Conservation (phyloP, 2,888 invertebrate species). For the Hemithea aestivaria region DNA sequence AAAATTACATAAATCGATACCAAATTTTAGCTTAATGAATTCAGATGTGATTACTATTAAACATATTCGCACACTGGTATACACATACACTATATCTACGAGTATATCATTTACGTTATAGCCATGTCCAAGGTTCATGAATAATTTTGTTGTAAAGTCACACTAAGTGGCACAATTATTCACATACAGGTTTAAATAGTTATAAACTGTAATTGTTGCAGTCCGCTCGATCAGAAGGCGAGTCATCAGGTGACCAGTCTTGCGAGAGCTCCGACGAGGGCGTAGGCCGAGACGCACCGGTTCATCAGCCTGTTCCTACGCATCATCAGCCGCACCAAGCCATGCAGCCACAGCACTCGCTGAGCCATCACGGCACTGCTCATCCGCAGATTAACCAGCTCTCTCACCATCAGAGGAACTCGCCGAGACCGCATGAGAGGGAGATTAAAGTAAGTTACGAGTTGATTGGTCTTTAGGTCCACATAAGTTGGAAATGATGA, state of each 20-base stretch:
- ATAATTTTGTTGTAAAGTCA: no score
- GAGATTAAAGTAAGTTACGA: constrained; percentile 54
- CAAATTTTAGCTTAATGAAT: no score
- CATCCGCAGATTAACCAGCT: constrained; percentile 48
- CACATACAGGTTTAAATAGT: no score
- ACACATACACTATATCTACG: no score
- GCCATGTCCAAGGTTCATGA: no score
- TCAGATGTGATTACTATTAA: no score
- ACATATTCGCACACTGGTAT: no score
- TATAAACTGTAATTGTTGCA: constrained; percentile 32
- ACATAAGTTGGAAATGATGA: not conserved
- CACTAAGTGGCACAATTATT: no score
- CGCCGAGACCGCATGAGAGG: constrained; percentile 61
- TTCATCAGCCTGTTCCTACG: constrained; percentile 33
- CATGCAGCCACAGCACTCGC: constrained; percentile 36
- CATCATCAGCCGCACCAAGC: constrained; percentile 29
- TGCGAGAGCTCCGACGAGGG: constrained; percentile 74
- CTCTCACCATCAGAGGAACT: constrained; percentile 57
- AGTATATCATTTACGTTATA: no score
- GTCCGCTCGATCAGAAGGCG: constrained; percentile 72
- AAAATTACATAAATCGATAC: no score
- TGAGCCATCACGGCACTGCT: constrained; percentile 48
- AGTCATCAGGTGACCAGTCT: constrained; percentile 70
- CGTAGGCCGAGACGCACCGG: constrained; percentile 64
- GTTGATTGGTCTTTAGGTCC: not conserved